Evolutionary conservation across 2,797 vertebrate genomes (phyloP).

Genomic region (Anniella stebbinsi): DNA sequence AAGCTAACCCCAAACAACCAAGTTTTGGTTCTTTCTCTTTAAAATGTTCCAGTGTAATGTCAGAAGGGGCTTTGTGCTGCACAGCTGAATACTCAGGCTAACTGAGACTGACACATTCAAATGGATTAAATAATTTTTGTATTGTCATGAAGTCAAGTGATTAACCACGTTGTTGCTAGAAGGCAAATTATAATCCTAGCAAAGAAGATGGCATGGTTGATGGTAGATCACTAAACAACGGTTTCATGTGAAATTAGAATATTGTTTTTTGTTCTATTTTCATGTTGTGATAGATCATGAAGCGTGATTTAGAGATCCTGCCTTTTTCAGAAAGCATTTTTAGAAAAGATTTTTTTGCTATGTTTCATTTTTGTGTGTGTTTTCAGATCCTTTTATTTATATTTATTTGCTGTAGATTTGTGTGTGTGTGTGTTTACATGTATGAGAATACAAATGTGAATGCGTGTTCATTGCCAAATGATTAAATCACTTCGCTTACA

Average conservation of each 20-base stretch:
- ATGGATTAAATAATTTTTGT: constrained; percentile 17
- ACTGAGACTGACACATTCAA: constrained; percentile 30
- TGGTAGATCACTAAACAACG: rapidly evolving
- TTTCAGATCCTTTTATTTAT: constrained; percentile 36
- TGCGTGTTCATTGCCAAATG: background rate
- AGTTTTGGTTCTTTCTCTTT: background rate
- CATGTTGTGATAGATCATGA: rapidly evolving
- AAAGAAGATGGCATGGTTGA: background rate
- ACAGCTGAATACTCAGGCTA: constrained; percentile 1
- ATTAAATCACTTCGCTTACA: constrained; percentile 44
- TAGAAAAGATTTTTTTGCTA: rapidly evolving
- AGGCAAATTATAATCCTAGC: constrained; percentile 23
- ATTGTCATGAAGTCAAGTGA: constrained; percentile 17
- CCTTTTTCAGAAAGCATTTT: constrained; percentile 32
- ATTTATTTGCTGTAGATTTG: background rate
- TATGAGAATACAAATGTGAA: background rate
- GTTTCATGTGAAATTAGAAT: rapidly evolving
- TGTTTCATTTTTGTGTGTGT: constrained; percentile 27
- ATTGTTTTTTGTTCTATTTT: rapidly evolving
- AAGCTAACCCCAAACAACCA: background rate
- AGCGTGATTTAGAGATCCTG: background rate
- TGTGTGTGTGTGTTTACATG: background rate
- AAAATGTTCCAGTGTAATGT: background rate
- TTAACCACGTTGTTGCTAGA: constrained; percentile 10
- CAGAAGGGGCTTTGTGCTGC: background rate